phyloP scores from a whole-genome alignment of 2,113 vertebrate species.

The Ailuropoda melanoleuca region DNA sequence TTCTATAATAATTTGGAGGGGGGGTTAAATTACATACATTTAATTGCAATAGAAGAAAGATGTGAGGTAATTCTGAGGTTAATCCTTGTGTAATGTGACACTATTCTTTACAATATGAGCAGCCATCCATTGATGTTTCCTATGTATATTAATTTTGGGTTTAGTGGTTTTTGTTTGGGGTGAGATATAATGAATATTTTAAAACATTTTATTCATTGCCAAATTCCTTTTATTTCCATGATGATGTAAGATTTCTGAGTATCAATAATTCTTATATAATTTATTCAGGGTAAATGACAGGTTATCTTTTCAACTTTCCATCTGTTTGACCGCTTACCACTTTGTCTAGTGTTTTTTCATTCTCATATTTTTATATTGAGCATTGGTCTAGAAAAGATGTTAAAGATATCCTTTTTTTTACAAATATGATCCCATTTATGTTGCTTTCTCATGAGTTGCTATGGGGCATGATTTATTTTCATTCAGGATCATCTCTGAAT shows the following conservation, averaged over 20 bases:
- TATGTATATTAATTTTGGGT: constrained; percentile 27
- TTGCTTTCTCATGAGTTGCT: constrained; percentile 47
- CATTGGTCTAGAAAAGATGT: not conserved
- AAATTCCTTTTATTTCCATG: not conserved
- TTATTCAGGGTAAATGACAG: not conserved
- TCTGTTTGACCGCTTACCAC: not conserved
- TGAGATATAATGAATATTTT: constrained; percentile 19
- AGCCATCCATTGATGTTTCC: not conserved
- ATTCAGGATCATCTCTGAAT: constrained; percentile 70
- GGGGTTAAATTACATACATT: not conserved
- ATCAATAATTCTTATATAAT: constrained; percentile 8
- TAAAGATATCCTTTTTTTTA: constrained; percentile 48
- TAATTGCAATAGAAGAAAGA: not conserved
- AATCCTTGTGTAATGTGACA: not conserved
- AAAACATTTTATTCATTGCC: not conserved
- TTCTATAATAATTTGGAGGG: not conserved
- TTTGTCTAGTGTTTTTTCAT: not conserved
- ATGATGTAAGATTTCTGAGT: not conserved
- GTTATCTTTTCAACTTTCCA: not conserved
- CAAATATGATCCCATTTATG: not conserved
- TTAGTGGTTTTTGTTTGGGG: not conserved
- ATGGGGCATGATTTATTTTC: constrained; percentile 64
- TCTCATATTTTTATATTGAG: not conserved
- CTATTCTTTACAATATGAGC: not conserved
- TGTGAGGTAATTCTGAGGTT: not conserved